These are phyloP conservation scores for Alfaro cultratus DNA, from an alignment of 2,797 vertebrate species.

Conservation along the genomic window DNA sequence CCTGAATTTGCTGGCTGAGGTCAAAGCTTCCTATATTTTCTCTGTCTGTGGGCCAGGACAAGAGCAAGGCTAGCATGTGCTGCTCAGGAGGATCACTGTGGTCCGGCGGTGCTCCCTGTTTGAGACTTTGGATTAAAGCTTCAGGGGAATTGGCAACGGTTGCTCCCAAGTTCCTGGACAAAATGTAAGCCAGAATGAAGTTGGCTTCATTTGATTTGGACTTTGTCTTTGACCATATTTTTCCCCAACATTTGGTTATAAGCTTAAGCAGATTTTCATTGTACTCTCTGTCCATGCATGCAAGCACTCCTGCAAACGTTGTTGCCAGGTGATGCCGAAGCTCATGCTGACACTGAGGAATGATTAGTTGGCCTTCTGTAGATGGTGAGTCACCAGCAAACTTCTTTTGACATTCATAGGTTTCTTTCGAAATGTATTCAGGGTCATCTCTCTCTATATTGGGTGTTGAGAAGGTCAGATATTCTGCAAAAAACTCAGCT, in stretches of 20 bases:
- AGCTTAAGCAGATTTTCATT: not conserved
- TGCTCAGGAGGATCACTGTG: constrained; percentile 9
- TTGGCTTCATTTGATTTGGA: fast-evolving
- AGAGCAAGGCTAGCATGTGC: constrained; percentile 23
- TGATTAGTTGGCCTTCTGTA: not conserved
- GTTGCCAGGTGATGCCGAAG: not conserved
- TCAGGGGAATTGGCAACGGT: too few relatives aligned
- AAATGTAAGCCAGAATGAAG: constrained; percentile 9
- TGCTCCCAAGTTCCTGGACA: not conserved
- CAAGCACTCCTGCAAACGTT: fast-evolving
- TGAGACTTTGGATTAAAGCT: not conserved
- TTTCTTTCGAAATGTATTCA: fast-evolving
- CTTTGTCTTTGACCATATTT: not conserved
- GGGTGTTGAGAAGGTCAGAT: constrained; percentile 32
- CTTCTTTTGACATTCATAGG: not conserved
- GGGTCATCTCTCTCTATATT: not conserved
- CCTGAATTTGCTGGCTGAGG: not conserved
- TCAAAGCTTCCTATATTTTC: not conserved
- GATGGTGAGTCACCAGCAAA: constrained; percentile 1
- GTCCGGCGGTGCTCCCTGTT: fast-evolving
- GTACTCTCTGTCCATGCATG: constrained; percentile 5
- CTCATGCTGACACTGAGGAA: not conserved
- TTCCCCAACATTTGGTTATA: constrained; percentile 11
- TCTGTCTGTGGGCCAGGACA: constrained; percentile 15
- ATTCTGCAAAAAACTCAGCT: not conserved